Evolutionary conservation across 1,140 invertebrate species (phyloP).

Genomic region (Drosophila melanogaster): Release_6_plus_ISO1_MT NT_037436.4:9625001-9625500

Average conservation of each 20-base stretch:
- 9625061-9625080: constrained; percentile 85
- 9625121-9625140: constrained; percentile 86
- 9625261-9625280: constrained; percentile 92
- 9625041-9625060: constrained; percentile 90
- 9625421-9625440: constrained; percentile 90
- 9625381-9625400: constrained; percentile 47
- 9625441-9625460: constrained; percentile 89
- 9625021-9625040: constrained; percentile 89
- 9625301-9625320: constrained; percentile 94
- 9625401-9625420: constrained; percentile 55
- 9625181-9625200: constrained; percentile 90
- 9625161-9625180: constrained; percentile 78
- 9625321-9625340: constrained; percentile 88
- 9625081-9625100: constrained; percentile 5
- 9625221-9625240: constrained; percentile 91
- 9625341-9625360: constrained; percentile 87
- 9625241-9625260: constrained; percentile 96
- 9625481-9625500: constrained; percentile 98
- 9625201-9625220: constrained; percentile 90
- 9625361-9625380: constrained; percentile 79
- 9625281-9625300: constrained; percentile 93
- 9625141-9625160: constrained; percentile 83
- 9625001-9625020: constrained; percentile 84
- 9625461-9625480: constrained; percentile 95
- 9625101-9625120: constrained; percentile 40